Base-by-base conservation (phyloP, 92 coral and sea anemone genomes). In the Montipora capitata region DNA sequence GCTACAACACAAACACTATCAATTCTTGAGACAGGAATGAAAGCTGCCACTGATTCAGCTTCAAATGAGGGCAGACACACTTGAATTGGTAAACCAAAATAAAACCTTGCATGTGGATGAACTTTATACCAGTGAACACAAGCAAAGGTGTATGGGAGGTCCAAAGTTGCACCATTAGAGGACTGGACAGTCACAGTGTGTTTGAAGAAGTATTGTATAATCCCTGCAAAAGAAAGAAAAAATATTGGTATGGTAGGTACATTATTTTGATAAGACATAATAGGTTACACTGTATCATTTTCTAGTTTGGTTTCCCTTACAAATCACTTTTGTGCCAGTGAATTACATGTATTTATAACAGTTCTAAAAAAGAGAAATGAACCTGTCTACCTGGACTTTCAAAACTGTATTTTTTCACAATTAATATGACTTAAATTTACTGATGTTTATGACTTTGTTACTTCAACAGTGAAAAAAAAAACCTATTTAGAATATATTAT, bases 71-170 rank as follows among this genome's bases (percentile, higher is more conserved):
- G 79, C 40, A 83, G 79, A 43, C 87, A 83, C 38, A 83, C 68
- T 83, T 83, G 87, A 18, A 68, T 70, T 83, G 87, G 79, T 52
- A 83, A 59, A 17, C 87, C 87, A 83, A 83, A 83, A 72, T 83
- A 72, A 15, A 67, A 49, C 68, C 79, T 82, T 59, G 77, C 74
- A 35, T 80, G 77, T n/a, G 85, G 85, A 15, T 80, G 85, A 39
- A 80, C 56, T 51, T 82, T 82, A 40, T 71, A 82, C 81, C 87
- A 82, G 8, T 68, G 78, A 56, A 83, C 70, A 71, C 78, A 56
- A 39, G 87, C 87, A 5, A 83, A 52, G 14, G 77, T 83, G 87
- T 72, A 83, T 0, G 71, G 40, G 10, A 70, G 70, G 41, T 43
- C 40, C 68, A 77, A 66, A 64, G 2, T 57, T 59, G 39, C 82